Evolutionary conservation across 1,140 invertebrate genomes (phyloP), one percentile per base, ranked within the genome.

Genomic region (Amyelois transitella): DNA sequence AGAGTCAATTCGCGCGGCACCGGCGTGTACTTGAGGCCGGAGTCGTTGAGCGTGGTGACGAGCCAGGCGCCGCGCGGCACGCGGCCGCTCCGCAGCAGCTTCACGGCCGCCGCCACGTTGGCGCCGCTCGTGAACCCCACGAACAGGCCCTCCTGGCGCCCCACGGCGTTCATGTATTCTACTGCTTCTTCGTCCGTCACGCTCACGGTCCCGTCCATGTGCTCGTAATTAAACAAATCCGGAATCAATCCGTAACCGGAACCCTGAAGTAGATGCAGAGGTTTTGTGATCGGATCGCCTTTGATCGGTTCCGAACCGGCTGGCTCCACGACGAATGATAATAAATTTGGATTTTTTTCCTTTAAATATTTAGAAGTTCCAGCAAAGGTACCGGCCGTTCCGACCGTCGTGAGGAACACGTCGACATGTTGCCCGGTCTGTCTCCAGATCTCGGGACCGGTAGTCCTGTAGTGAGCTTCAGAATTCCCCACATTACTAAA

Each of bases 61-160:
- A 84, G 75, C 83, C 83, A 86, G 8, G 83, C 66, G 52, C 83
- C 75, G 45, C 72, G 43, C 0, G 79, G 72, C 21, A 86, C 43
- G 20, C 54, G 48, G 0, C 81, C 81, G 0, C 81, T 81, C 17
- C 77, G 43, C 43, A 86, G 56, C 7, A 86, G 66, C 18, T 83
- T 78, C 1, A 81, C 78, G 0, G 83, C 80, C 1, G 81, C 83
- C 3, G 80, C 79, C 10, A 85, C 75, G 50, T 86, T 86, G 3
- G 83, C 83, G 0, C 69, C 83, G 49, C 81, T 82, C 0, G 81
- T 86, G 51, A 82, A 86, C 1, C 83, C 83, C 18, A 86, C 83
- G 43, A 69, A 86, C 18, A 86, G 49, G 25, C 83, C 83, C 60
- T 86, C 83, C 51, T 81, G 81, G 48, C 77, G 66, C 0, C 83